A percentile compares a stretch with the other conserved stretches of the same genome.
Evolutionary conservation across 2,888 invertebrate genomes (phyloP).

Genomic region (Rhagonycha fulva): DNA sequence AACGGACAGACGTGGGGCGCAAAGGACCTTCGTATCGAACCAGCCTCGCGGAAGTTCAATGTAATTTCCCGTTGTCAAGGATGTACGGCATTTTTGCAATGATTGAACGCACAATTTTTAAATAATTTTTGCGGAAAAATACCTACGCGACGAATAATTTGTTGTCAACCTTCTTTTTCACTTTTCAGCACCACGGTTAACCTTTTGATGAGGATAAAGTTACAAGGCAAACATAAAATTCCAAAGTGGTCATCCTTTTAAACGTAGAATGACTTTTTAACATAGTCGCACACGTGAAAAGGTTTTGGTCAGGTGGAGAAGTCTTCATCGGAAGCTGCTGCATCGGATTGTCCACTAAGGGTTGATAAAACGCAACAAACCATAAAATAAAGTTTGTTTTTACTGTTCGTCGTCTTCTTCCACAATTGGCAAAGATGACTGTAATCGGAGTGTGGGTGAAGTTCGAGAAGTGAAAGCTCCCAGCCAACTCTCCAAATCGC

Average conservation of each 20-base stretch:
- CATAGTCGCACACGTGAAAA: background rate
- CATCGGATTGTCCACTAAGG: background rate
- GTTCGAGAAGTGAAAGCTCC: conserved; percentile 61
- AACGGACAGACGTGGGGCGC: conserved; percentile 24
- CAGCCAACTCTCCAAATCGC: conserved; percentile 65
- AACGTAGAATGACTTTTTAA: background rate
- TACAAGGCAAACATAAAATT: background rate
- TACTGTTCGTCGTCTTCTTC: conserved; percentile 63
- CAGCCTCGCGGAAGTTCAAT: conserved; percentile 32
- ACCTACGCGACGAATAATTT: background rate
- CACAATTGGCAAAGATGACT: conserved; percentile 63
- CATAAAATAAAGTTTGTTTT: conserved; percentile 13
- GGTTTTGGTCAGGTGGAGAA: background rate
- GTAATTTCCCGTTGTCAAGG: conserved; percentile 28
- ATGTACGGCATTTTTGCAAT: conserved; percentile 4
- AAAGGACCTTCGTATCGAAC: conserved; percentile 36
- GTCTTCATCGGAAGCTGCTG: background rate
- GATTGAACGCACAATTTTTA: background rate
- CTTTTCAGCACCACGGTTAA: background rate
- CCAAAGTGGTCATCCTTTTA: background rate
- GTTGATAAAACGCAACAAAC: background rate
- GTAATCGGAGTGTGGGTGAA: conserved; percentile 57
- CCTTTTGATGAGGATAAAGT: background rate
- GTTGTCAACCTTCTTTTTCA: background rate
- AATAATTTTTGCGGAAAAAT: background rate